These are phyloP conservation scores for Thalassophryne amazonica DNA, from an alignment of 2,797 vertebrate genomes.

Conservation along the genomic window DNA sequence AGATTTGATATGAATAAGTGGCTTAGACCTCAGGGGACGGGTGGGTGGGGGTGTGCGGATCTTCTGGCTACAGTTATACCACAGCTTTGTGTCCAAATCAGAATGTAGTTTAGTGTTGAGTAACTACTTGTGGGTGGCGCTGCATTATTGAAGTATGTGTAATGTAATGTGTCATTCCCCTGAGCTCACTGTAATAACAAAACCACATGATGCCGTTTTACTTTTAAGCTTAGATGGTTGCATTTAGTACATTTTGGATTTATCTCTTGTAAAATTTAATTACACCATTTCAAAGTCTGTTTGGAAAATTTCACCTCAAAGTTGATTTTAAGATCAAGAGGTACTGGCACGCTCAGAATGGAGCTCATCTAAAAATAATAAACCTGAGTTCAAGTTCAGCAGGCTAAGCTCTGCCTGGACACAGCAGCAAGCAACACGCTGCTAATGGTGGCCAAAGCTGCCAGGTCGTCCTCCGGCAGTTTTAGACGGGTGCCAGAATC, in stretches of 20 bases:
- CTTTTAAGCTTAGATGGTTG: conserved; percentile 11
- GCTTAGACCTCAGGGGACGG: conserved; percentile 20
- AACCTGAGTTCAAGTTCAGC: too few relatives aligned
- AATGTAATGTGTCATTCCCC: conserved; percentile 49
- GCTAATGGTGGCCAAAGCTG: too few relatives aligned
- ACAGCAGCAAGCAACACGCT: too few relatives aligned
- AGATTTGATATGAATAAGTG: conserved; percentile 34
- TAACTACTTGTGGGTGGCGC: conserved; percentile 52
- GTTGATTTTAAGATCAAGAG: too few relatives aligned
- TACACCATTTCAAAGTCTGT: too few relatives aligned
- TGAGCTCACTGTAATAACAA: conserved; percentile 30
- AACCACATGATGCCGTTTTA: conserved; percentile 41
- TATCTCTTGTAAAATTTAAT: conserved; percentile 18
- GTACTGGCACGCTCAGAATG: too few relatives aligned
- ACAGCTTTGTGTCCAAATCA: conserved; percentile 35
- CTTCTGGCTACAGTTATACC: conserved; percentile 45
- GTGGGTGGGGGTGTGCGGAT: neutral
- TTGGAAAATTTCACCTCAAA: too few relatives aligned
- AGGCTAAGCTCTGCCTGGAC: too few relatives aligned
- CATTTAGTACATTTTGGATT: neutral
- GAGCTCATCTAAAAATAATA: too few relatives aligned
- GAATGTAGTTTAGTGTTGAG: conserved; percentile 43
- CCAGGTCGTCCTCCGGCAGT: too few relatives aligned
- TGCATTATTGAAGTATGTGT: conserved; percentile 48
- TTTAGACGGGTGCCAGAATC: too few relatives aligned